Evolutionary conservation across 1,140 invertebrate species (phyloP).

Genomic region (Drosophila sturtevanti): DNA sequence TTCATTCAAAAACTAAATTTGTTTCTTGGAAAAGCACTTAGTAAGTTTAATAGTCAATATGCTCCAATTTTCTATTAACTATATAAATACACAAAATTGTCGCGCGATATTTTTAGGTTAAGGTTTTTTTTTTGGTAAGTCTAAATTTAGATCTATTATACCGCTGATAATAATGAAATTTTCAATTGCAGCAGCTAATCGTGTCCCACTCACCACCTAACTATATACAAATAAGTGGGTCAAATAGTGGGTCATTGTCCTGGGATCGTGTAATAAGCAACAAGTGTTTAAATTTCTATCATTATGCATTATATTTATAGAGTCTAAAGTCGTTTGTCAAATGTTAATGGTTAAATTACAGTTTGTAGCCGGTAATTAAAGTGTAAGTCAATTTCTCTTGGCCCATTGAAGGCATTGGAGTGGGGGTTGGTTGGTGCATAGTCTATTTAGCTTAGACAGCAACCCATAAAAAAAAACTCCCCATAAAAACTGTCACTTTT

Average conservation of each 20-base stretch:
- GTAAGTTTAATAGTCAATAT: background rate
- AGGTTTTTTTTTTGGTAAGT: constrained; percentile 40
- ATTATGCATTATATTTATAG: background rate
- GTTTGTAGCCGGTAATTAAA: constrained; percentile 1
- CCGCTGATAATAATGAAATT: constrained; percentile 26
- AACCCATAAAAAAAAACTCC: background rate
- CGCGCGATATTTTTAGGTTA: constrained; percentile 55
- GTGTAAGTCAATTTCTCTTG: background rate
- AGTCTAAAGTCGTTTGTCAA: constrained; percentile 1
- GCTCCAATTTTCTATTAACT: background rate
- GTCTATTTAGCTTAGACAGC: background rate
- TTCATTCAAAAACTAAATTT: too few relatives aligned
- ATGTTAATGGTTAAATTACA: constrained; percentile 9
- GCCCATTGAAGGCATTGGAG: background rate
- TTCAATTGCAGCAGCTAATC: constrained; percentile 2
- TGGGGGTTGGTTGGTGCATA: background rate
- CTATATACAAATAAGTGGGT: constrained; percentile 1
- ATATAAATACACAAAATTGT: constrained; percentile 30
- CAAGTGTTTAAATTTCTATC: constrained; percentile 3
- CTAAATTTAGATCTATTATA: constrained; percentile 29
- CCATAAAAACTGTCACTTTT: constrained; percentile 3
- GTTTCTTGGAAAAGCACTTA: too few relatives aligned
- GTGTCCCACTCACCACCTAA: background rate
- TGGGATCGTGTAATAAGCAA: background rate
- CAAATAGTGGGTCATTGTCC: constrained; percentile 16